phyloP scores from a whole-genome alignment of 2,888 invertebrate species.

The Agriopis marginaria region DNA sequence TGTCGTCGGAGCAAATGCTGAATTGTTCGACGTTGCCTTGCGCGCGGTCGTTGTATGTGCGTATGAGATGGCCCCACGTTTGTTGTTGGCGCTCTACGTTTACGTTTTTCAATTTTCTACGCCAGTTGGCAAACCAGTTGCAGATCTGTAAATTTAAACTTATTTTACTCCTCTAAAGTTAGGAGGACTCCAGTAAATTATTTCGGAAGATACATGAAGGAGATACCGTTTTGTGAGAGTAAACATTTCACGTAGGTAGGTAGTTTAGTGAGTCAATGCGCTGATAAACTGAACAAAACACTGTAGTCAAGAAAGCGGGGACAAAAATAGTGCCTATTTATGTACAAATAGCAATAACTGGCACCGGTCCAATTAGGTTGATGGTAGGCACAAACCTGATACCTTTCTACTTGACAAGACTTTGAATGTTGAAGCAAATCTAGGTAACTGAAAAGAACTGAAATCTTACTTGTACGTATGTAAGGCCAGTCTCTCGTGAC shows the following conservation, averaged over 20 bases:
- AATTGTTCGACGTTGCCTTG: slow-evolving; percentile 93
- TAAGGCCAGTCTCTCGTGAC: slow-evolving; percentile 91
- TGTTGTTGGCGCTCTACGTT: slow-evolving; percentile 89
- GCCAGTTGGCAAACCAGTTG: slow-evolving; percentile 95
- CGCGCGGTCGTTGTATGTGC: slow-evolving; percentile 90
- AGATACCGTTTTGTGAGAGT: slow-evolving; percentile 1
- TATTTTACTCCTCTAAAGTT: not conserved
- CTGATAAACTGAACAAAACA: slow-evolving; percentile 54
- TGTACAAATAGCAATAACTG: slow-evolving; percentile 83
- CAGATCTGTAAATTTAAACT: slow-evolving; percentile 84
- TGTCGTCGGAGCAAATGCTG: slow-evolving; percentile 92
- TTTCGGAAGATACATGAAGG: slow-evolving; percentile 19
- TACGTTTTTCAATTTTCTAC: slow-evolving; percentile 91
- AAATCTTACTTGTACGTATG: slow-evolving; percentile 90
- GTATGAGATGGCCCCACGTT: slow-evolving; percentile 91
- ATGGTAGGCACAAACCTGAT: slow-evolving; percentile 72
- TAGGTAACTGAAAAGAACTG: not conserved
- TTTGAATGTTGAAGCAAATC: slow-evolving; percentile 11
- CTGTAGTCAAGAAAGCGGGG: slow-evolving; percentile 74
- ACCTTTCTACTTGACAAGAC: slow-evolving; percentile 55
- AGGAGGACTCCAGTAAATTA: not conserved
- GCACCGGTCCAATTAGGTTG: slow-evolving; percentile 82
- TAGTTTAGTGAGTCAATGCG: slow-evolving; percentile 36
- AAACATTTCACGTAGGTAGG: slow-evolving; percentile 9
- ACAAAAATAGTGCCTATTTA: slow-evolving; percentile 85